phyloP scores from a whole-genome alignment of 2,797 vertebrate species.

The Clarias laeviceps region DNA sequence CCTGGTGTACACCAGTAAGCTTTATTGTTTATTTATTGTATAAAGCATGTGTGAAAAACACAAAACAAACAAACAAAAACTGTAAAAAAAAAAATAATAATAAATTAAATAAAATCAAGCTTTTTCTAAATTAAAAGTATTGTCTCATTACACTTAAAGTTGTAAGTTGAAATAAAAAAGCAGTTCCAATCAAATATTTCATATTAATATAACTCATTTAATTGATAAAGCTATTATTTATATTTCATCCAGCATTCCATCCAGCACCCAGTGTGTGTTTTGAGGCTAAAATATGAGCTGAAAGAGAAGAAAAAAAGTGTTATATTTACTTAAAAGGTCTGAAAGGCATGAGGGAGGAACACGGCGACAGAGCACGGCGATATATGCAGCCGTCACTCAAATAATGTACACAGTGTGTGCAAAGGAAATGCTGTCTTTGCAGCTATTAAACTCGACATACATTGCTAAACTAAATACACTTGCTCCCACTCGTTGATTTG shows the following conservation, averaged over 20 bases:
- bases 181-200: no score
- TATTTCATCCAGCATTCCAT: no score
- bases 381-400: not conserved
- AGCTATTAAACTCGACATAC: slow-evolving; percentile 9
- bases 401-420: not conserved
- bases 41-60: no score
- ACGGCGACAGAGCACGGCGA: not conserved
- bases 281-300: slow-evolving; percentile 6
- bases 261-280: not conserved
- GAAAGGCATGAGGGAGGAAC: not conserved
- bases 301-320: slow-evolving; percentile 27
- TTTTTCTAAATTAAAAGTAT: no score
- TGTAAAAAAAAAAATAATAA: no score
- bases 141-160: no score
- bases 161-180: no score
- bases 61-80: no score
- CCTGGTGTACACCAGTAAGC: no score
- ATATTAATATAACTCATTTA: no score
- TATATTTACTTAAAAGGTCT: not conserved
- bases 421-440: not conserved
- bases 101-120: no score
- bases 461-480: not conserved
- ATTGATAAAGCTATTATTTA: no score
- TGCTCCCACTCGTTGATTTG: slow-evolving; percentile 7
- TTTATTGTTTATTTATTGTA: not conserved